phyloP scores from a whole-genome alignment of 2,888 invertebrate genomes.

The Syrista parreyssii region DNA sequence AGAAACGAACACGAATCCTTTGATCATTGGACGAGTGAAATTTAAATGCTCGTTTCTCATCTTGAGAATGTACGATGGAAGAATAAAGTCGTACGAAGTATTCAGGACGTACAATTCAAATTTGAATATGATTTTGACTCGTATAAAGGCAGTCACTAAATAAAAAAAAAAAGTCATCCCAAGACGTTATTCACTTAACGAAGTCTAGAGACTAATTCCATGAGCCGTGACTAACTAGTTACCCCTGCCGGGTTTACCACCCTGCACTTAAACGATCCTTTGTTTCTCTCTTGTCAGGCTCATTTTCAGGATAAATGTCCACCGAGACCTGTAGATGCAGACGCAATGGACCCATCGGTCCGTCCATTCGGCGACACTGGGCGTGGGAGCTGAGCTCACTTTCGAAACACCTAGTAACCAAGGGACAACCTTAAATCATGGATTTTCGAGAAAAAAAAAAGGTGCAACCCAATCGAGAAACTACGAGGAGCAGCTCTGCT shows the following conservation, averaged over 20 bases:
- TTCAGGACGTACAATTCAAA: not conserved
- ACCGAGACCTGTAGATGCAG: slow-evolving; percentile 14
- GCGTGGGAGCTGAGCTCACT: slow-evolving; percentile 23
- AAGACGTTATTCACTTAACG: not conserved
- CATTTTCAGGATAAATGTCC: slow-evolving; percentile 35
- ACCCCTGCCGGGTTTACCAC: slow-evolving; percentile 10
- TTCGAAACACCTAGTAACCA: slow-evolving; percentile 8
- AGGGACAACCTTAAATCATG: slow-evolving; percentile 41
- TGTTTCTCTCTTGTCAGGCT: slow-evolving; percentile 33
- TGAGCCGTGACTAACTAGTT: slow-evolving; percentile 17
- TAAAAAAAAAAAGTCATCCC: not conserved
- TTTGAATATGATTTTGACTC: not conserved
- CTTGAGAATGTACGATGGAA: not conserved
- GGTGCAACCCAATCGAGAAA: slow-evolving; percentile 6
- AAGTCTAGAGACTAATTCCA: not conserved
- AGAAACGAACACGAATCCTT: not conserved
- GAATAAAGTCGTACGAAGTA: not conserved
- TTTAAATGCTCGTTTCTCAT: not conserved
- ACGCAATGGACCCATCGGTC: slow-evolving; percentile 15
- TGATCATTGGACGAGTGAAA: not conserved
- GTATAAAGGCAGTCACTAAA: not conserved
- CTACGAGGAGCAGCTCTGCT: slow-evolving; percentile 12
- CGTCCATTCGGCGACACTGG: slow-evolving; percentile 20
- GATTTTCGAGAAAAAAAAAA: slow-evolving; percentile 27
- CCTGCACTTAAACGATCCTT: slow-evolving; percentile 22